These are phyloP conservation scores for Catharus minimus DNA, from an alignment of 2,113 vertebrate genomes.

Conservation along the genomic window DNA sequence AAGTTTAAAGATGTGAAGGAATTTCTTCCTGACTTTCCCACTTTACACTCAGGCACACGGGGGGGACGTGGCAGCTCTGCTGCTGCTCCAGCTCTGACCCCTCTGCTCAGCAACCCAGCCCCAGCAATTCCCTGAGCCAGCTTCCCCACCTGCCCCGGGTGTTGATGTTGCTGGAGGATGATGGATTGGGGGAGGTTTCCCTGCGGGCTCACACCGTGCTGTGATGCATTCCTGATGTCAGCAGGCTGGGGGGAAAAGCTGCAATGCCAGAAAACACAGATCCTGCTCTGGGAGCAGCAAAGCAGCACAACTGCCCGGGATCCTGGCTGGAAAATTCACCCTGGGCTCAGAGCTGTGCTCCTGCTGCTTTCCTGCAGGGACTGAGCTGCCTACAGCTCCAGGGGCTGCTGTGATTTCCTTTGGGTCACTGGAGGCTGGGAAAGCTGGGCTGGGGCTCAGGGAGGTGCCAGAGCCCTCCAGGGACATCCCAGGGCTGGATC, in stretches of 20 bases:
- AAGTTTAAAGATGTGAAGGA: neutral
- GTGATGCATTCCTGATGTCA: neutral
- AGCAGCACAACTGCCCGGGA: neutral
- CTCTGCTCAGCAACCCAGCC: neutral
- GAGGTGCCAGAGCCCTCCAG: neutral
- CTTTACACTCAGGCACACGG: neutral
- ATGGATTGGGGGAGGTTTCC: neutral
- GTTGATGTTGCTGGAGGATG: constrained; percentile 1
- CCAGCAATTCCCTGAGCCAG: neutral
- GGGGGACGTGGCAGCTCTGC: constrained; percentile 31
- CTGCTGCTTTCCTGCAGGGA: neutral
- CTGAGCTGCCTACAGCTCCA: neutral
- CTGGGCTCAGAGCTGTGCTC: neutral
- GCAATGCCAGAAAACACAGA: neutral
- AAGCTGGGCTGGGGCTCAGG: neutral
- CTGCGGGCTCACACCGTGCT: neutral
- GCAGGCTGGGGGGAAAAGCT: neutral
- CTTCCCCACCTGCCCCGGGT: neutral
- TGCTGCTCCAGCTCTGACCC: neutral
- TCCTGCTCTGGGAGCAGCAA: neutral
- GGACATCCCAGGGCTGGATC: neutral
- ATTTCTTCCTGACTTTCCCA: neutral
- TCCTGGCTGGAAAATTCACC: neutral
- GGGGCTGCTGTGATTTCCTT: constrained; percentile 31
- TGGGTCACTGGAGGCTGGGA: constrained; percentile 24